Evolutionary conservation across 2,113 vertebrate species (phyloP), one percentile per base, ranked within the genome.

Genomic region (Prochilodus magdalenae): DNA sequence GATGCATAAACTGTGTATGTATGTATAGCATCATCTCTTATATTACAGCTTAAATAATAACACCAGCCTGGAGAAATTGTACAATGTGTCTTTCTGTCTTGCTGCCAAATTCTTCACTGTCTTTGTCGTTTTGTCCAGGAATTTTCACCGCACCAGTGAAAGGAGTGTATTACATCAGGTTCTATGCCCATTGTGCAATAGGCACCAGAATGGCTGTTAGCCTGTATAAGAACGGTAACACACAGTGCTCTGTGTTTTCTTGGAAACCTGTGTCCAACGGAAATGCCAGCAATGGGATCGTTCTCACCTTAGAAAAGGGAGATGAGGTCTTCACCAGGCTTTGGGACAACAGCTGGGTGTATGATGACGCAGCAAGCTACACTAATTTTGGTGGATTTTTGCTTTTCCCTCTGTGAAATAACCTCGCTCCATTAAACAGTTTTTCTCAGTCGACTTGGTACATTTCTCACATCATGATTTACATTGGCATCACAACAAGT

Each of bases 61-160:
- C n/a, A n/a, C n/a, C n/a, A n/a, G n/a, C n/a, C n/a, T n/a, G n/a
- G n/a, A n/a, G n/a, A n/a, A n/a, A n/a, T n/a, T n/a, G n/a, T n/a
- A n/a, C n/a, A n/a, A n/a, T n/a, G n/a, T n/a, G n/a, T n/a, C n/a
- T n/a, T n/a, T n/a, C n/a, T n/a, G n/a, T 36, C 36, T 36, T 36
- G 36, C 36, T 36, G 36, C 22, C 22, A 15, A 79, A 59, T 44
- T 13, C 18, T 49, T 57, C 4, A 40, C 11, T 47, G 26, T 15
- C 1, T 27, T 27, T 49, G 26, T 15, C 1, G 20, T 27, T 22
- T 57, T 22, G n/a, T 44, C 8, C 62, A 81, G 89, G 89, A 20
- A 67, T 84, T 57, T 89, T 89, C 40, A 90, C 87, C 12, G 89
- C 86, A 15, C 86, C 89, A 16, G 60, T 89, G 8, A 75, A 67